Base-by-base conservation (phyloP, 2,888 invertebrate species). In the Disparrhopalites patrizii region DNA sequence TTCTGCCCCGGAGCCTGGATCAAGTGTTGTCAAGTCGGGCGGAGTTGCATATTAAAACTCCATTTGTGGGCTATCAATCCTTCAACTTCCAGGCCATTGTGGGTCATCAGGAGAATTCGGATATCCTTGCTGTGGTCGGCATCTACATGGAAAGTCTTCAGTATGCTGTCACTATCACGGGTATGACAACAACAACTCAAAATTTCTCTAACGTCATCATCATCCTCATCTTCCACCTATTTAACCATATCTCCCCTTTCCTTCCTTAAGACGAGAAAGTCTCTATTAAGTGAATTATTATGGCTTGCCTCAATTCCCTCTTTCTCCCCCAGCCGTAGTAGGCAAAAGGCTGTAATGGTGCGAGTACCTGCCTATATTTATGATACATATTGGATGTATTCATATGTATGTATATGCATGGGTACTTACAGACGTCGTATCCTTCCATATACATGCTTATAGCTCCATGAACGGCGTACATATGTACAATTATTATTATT, bases 41-140 rank as follows among this genome's bases (percentile, higher is more conserved):
- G 1, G 74, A 75, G 54, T 64, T 75, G 2, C 72, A 71, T 43
- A 63, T 74, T 47, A 75, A 74, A 69, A 74, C 74, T 7, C 73
- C 75, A 63, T 75, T 74, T 66, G 67, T 67, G 15, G 73, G 74
- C 47, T 72, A 67, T 57, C 71, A 71, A 64, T 71, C 73, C 47
- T 30, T 73, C 8, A 72, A 73, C 62, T 65, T 73, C 3, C 73
- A 72, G 61, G 72, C 65, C 1, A 70, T 71, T 66, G 61, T 74
- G 36, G 75, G 74, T 23, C 68, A 73, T 47, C 71, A 74, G 38
- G 75, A 75, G 61, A 73, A 73, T 52, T 65, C 68, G 28, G 75
- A 75, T 62, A 70, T 73, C 20, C 58, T 74, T 18, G 75, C 73
- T 15, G 63, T 70, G 36, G 70, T 68, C 54, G 73, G 75, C 33